Conservation (phyloP, 2,113 vertebrate genomes). For the Oenanthe oenanthe region DNA sequence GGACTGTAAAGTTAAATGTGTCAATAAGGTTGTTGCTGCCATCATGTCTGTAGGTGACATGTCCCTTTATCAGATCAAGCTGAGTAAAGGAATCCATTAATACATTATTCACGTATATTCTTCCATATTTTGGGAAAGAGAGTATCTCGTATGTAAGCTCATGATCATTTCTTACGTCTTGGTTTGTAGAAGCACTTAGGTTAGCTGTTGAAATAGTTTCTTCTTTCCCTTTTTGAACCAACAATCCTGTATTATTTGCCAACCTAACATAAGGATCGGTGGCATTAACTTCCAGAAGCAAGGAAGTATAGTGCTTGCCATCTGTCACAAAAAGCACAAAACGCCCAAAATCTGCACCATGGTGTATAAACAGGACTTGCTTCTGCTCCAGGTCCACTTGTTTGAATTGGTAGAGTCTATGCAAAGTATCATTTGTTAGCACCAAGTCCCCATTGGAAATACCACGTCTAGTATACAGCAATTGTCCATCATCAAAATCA, state of each 20-base stretch:
- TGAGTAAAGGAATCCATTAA: conserved; percentile 78
- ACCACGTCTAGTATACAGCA: conserved; percentile 84
- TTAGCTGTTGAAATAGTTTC: conserved; percentile 75
- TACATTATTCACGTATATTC: conserved; percentile 71
- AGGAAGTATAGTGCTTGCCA: conserved; percentile 84
- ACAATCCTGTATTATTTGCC: conserved; percentile 83
- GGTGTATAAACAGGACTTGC: conserved; percentile 83
- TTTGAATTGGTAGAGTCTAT: conserved; percentile 85
- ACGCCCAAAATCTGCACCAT: conserved; percentile 76
- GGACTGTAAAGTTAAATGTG: conserved; percentile 80
- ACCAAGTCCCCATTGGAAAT: conserved; percentile 90
- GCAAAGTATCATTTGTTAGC: conserved; percentile 77
- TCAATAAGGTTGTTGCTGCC: conserved; percentile 79
- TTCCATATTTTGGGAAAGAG: conserved; percentile 77
- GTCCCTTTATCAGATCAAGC: conserved; percentile 75
- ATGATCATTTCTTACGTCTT: conserved; percentile 80
- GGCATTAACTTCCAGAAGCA: conserved; percentile 84
- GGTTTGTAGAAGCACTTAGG: conserved; percentile 84
- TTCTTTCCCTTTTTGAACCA: conserved; percentile 83
- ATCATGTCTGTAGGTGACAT: conserved; percentile 81
- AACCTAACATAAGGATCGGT: conserved; percentile 81
- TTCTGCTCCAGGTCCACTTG: conserved; percentile 84
- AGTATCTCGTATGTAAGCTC: conserved; percentile 78
- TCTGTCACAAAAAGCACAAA: conserved; percentile 92
- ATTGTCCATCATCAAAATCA: conserved; percentile 84